Evolutionary conservation across 2,888 invertebrate genomes (phyloP).

Genomic region (Pseudococcus viburni): DNA sequence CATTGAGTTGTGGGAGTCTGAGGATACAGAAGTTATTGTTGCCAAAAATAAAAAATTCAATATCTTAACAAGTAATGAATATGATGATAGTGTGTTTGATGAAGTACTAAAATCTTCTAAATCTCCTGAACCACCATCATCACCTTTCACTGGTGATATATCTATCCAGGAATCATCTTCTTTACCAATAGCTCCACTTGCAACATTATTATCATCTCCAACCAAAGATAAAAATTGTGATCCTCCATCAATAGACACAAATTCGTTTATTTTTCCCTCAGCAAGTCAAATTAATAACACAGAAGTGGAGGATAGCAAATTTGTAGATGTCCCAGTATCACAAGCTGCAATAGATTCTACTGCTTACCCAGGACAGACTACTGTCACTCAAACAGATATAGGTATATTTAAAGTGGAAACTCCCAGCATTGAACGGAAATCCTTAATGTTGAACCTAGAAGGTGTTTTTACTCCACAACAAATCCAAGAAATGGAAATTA

Average conservation of each 20-base stretch:
- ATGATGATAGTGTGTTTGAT: constrained; percentile 65
- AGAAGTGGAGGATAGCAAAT: too few relatives aligned
- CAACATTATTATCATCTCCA: not conserved
- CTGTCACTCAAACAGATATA: not conserved
- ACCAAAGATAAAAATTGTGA: not conserved
- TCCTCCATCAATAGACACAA: too few relatives aligned
- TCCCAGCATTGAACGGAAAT: not conserved
- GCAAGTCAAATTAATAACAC: too few relatives aligned
- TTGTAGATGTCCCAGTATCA: too few relatives aligned
- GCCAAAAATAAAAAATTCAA: not conserved
- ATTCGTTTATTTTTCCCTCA: too few relatives aligned
- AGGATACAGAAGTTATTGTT: constrained; percentile 68
- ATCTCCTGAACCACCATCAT: not conserved
- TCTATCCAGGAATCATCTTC: not conserved
- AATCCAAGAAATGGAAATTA: constrained; percentile 54
- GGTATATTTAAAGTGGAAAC: not conserved
- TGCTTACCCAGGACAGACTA: not conserved
- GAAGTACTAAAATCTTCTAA: not conserved
- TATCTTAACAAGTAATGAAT: constrained; percentile 32
- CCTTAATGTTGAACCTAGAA: not conserved
- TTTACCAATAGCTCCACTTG: not conserved
- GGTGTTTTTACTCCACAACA: constrained; percentile 1
- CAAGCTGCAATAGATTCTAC: not conserved
- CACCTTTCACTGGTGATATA: not conserved
- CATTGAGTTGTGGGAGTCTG: constrained; percentile 70